Evolutionary conservation across 92 coral and sea anemone species (phyloP).

Genomic region (Palythoa heliodiscus): DNA sequence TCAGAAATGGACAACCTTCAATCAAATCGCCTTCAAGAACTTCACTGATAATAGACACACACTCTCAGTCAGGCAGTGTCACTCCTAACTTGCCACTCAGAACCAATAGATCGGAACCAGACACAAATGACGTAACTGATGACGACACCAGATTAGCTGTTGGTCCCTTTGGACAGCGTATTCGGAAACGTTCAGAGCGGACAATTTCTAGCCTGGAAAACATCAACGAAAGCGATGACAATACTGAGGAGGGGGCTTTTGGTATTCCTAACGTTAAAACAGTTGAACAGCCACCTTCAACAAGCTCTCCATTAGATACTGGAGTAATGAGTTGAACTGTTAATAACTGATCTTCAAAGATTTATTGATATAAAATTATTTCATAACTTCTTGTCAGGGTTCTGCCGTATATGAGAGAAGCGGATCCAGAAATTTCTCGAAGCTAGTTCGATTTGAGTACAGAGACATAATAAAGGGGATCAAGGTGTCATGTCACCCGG

Average conservation of each 20-base stretch:
- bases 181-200: not conserved
- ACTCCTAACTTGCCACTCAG: not conserved
- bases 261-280: not conserved
- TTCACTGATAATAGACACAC: not conserved
- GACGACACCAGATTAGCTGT: not conserved
- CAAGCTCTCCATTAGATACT: conserved; percentile 22
- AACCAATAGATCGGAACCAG: not conserved
- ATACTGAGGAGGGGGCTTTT: not conserved
- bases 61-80: not conserved
- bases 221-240: conserved; percentile 20
- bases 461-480: no score
- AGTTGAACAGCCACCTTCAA: not conserved
- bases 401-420: no score
- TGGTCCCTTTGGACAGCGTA: not conserved
- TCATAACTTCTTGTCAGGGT: no score
- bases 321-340: not conserved
- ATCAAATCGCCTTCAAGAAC: not conserved
- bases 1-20: not conserved
- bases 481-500: no score
- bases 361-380: no score
- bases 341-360: not conserved
- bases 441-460: no score
- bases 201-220: conserved; percentile 27
- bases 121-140: not conserved
- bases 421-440: no score